phyloP scores from a whole-genome alignment of 2,113 vertebrate genomes.

The Geococcyx californianus region DNA sequence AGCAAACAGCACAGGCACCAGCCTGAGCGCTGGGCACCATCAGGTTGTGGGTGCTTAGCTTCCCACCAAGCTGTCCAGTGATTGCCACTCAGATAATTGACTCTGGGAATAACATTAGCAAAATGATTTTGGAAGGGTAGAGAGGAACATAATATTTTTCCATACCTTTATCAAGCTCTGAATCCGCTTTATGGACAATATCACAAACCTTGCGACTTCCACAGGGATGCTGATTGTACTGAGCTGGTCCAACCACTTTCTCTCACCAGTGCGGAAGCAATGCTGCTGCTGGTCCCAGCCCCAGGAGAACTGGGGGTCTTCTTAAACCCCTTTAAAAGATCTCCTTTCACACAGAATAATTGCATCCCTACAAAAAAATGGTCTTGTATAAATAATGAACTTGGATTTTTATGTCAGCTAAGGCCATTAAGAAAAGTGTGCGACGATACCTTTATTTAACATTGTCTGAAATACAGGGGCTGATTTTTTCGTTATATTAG shows the following conservation, averaged over 20 bases:
- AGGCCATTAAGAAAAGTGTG: neutral
- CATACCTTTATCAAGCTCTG: neutral
- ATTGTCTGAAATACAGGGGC: neutral
- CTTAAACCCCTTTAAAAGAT: neutral
- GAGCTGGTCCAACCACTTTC: neutral
- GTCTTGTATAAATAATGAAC: neutral
- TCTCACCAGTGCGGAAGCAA: neutral
- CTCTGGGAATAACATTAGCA: neutral
- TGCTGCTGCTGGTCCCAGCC: neutral
- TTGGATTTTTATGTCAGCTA: neutral
- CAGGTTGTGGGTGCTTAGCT: neutral
- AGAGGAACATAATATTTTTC: neutral
- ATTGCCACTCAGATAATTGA: neutral
- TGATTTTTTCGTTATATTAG: neutral
- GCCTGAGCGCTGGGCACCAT: neutral
- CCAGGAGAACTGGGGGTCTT: fast-evolving
- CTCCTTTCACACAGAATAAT: fast-evolving
- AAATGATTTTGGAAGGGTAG: neutral
- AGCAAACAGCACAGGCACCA: neutral
- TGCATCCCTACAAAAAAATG: neutral
- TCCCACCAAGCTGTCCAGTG: neutral
- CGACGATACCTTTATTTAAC: neutral
- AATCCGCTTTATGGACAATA: neutral
- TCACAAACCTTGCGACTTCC: neutral
- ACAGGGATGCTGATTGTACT: neutral